Conservation (phyloP, 2,113 vertebrate genomes). For the Cryptoleucopteryx plumbea region DNA sequence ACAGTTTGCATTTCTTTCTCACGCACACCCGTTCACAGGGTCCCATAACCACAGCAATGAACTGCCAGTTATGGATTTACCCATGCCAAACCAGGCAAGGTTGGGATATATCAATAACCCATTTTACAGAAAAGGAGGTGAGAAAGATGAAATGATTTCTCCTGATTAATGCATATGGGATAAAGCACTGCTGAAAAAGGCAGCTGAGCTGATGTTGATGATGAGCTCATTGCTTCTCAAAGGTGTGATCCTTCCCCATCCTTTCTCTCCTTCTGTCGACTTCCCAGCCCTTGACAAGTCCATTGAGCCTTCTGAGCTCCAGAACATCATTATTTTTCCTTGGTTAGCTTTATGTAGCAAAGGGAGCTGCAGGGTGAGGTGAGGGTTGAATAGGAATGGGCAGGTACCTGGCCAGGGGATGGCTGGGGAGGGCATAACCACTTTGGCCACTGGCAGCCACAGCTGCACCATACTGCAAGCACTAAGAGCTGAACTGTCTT, state of each 20-base stretch:
- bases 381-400: background rate
- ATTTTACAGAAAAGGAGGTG: background rate
- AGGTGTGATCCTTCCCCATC: background rate
- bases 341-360: background rate
- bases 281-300: background rate
- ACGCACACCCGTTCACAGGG: fast-evolving
- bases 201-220: background rate
- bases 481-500: background rate
- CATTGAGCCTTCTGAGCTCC: background rate
- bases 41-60: background rate
- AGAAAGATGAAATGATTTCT: background rate
- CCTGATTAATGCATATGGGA: background rate
- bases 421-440: background rate
- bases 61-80: background rate
- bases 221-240: background rate
- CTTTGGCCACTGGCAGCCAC: background rate
- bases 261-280: background rate
- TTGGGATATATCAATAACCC: background rate
- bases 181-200: background rate
- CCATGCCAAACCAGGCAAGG: background rate
- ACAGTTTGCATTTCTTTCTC: background rate
- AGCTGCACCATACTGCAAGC: background rate
- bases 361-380: background rate
- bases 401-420: background rate
- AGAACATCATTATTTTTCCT: background rate